A percentile compares a stretch with the other conserved stretches of the same genome.
Conservation (phyloP, 2,797 vertebrate species). For the Chelonia mydas region DNA sequence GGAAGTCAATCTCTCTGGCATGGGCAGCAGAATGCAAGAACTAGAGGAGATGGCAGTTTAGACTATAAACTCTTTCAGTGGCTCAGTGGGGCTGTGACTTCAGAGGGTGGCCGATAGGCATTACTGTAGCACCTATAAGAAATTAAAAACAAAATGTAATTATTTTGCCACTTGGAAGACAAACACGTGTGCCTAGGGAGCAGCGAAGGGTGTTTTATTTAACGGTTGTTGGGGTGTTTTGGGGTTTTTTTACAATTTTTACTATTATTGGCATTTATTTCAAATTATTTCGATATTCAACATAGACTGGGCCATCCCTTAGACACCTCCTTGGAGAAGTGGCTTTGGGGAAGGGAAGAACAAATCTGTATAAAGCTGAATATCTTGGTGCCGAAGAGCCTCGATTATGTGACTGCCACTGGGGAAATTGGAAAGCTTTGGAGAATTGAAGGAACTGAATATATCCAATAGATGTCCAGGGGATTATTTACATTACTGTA, state of each 20-base stretch:
- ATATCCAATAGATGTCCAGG: neutral
- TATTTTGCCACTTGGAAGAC: conserved; percentile 73
- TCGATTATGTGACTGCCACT: neutral
- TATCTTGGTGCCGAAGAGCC: fast-evolving
- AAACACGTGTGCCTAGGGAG: conserved; percentile 72
- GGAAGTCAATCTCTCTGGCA: neutral
- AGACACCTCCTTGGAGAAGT: neutral
- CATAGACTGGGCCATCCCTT: neutral
- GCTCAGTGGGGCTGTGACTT: conserved; percentile 43
- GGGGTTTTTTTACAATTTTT: conserved; percentile 64
- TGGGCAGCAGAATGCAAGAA: conserved; percentile 42
- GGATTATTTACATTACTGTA: fast-evolving
- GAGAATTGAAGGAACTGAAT: fast-evolving
- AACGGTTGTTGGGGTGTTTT: neutral
- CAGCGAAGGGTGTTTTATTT: conserved; percentile 72
- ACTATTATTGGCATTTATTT: conserved; percentile 73
- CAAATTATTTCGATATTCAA: conserved; percentile 58
- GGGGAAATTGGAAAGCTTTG: neutral
- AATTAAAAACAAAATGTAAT: conserved; percentile 76
- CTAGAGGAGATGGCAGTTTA: conserved; percentile 70
- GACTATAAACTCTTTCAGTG: conserved; percentile 40
- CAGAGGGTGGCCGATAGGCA: conserved; percentile 64
- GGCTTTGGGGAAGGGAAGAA: neutral
- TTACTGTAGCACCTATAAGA: conserved; percentile 59
- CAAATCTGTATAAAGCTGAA: neutral